Percentiles rank a stretch among this genome's conserved stretches.
Conservation (phyloP, 2,113 vertebrate genomes). For the Sapayoa aenigma region DNA sequence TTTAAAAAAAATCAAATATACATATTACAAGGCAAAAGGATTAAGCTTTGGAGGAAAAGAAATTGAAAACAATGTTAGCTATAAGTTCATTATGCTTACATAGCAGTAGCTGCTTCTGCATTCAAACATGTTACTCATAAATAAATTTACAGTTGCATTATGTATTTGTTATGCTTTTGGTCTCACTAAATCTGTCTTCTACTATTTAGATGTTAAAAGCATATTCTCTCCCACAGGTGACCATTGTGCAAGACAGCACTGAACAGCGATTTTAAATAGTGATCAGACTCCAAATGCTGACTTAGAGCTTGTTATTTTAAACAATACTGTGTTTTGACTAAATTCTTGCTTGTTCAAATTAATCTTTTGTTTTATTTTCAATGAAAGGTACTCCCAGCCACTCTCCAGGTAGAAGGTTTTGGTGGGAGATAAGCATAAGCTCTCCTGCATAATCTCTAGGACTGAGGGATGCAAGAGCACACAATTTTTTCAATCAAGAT, state of each 20-base stretch:
- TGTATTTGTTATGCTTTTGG: constrained; percentile 2
- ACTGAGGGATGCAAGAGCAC: not conserved
- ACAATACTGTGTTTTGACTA: not conserved
- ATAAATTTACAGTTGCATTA: constrained; percentile 17
- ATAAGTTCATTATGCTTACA: not conserved
- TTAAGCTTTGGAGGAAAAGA: constrained; percentile 53
- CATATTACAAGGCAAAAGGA: constrained; percentile 51
- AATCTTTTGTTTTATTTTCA: not conserved
- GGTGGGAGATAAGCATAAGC: not conserved
- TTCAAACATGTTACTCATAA: not conserved
- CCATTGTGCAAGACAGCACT: not conserved
- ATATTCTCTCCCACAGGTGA: not conserved
- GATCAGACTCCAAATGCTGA: not conserved
- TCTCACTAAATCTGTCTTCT: not conserved
- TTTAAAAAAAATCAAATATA: constrained; percentile 41
- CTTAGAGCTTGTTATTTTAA: not conserved
- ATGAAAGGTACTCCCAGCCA: not conserved
- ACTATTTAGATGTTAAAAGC: not conserved
- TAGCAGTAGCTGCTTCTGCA: constrained; percentile 38
- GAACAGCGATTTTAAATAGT: not conserved
- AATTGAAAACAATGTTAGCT: constrained; percentile 19
- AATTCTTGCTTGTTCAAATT: not conserved
- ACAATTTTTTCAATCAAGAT: not conserved
- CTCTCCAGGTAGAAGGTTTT: not conserved
- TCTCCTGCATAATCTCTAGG: not conserved